Conservation (phyloP, 2,113 vertebrate genomes). For the Rynchops niger region DNA sequence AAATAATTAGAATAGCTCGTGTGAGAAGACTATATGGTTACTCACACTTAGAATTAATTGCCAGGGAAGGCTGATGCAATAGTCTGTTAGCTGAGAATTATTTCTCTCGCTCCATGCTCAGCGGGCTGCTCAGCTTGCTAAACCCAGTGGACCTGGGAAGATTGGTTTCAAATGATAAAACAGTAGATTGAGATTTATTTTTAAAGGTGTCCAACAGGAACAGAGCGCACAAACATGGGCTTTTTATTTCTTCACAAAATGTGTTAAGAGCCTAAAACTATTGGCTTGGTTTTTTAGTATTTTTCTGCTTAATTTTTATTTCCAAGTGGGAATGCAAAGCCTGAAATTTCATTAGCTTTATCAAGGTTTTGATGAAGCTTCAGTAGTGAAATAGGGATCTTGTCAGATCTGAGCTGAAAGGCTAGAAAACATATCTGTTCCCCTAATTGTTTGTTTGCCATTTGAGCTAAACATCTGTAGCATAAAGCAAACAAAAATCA, state of each 20-base stretch:
- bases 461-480: not conserved
- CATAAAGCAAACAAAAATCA: not conserved
- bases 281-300: not conserved
- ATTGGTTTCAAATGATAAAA: not conserved
- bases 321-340: not conserved
- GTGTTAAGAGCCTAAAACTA: not conserved
- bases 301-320: not conserved
- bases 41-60: not conserved
- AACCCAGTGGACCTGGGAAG: not conserved
- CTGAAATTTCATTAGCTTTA: not conserved
- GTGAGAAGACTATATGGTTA: not conserved
- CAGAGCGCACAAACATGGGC: rapidly evolving
- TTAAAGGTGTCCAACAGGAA: not conserved
- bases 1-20: not conserved
- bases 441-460: not conserved
- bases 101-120: not conserved
- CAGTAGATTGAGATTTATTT: not conserved
- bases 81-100: not conserved
- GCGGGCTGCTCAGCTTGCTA: not conserved
- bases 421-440: not conserved
- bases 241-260: not conserved
- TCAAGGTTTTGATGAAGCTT: not conserved
- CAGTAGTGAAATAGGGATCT: not conserved
- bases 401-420: not conserved
- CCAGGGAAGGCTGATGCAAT: not conserved